These are phyloP conservation scores for Dicyrtomina minuta DNA, from an alignment of 2,888 invertebrate species.

Conservation along the genomic window DNA sequence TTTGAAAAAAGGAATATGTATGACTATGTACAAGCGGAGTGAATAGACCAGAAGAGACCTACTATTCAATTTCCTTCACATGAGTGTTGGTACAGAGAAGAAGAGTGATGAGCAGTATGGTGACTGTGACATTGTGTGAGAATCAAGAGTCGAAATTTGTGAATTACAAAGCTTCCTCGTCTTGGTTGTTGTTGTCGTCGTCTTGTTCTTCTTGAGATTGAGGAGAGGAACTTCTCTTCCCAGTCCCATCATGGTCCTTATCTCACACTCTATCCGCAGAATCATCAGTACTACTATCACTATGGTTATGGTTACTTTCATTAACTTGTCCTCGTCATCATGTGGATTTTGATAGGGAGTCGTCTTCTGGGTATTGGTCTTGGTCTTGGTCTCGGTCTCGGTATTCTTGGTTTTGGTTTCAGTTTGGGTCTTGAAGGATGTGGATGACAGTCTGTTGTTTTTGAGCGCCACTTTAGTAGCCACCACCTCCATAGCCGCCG, in stretches of 20 bases:
- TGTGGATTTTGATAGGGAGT: too few species aligned
- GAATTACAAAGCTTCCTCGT: conserved; percentile 1
- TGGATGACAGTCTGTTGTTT: conserved; percentile 32
- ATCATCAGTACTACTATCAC: conserved; percentile 4
- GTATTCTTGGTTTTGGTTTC: too few species aligned
- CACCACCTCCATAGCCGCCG: conserved; percentile 32
- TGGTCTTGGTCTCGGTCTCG: too few species aligned
- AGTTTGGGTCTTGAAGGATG: too few species aligned
- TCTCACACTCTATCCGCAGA: neutral
- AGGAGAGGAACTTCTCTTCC: too few species aligned
- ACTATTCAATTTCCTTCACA: neutral
- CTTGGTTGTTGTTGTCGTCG: neutral
- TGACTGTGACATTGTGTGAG: neutral
- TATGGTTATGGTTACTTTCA: neutral
- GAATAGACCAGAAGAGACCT: too few species aligned
- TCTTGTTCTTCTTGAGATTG: too few species aligned
- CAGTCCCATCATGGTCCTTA: neutral
- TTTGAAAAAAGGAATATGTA: too few species aligned
- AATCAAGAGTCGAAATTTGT: too few species aligned
- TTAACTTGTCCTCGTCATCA: conserved; percentile 16
- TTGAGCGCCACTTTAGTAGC: conserved; percentile 31
- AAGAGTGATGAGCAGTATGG: neutral
- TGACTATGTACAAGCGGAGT: too few species aligned
- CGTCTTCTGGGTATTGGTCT: too few species aligned
- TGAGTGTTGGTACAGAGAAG: neutral